Evolutionary conservation across 2,797 vertebrate species (phyloP).

Genomic region (Leptodactylus fallax): DNA sequence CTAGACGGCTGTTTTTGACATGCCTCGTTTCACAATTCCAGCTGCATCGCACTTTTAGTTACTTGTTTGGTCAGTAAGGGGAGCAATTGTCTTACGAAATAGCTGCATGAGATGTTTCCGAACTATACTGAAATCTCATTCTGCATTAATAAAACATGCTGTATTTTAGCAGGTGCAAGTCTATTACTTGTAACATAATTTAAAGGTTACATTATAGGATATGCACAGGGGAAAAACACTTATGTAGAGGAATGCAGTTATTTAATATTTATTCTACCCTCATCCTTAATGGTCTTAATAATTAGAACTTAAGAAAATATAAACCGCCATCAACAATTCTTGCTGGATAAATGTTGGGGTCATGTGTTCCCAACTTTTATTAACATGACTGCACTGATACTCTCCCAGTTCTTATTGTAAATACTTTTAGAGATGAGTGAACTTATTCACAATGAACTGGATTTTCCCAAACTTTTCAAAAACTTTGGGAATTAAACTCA

Average conservation of each 20-base stretch:
- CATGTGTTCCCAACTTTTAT: neutral
- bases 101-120: neutral
- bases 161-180: neutral
- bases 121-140: constrained; percentile 4
- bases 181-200: constrained; percentile 7
- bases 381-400: neutral
- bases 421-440: no score
- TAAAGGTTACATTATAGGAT: neutral
- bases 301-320: no score
- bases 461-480: no score
- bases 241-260: neutral
- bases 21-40: neutral
- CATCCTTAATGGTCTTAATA: neutral
- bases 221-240: neutral
- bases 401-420: no score
- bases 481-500: no score
- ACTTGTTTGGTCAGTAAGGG: constrained; percentile 45
- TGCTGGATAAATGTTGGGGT: neutral
- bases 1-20: neutral
- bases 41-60: constrained; percentile 18
- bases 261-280: no score
- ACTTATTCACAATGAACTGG: no score
- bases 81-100: constrained; percentile 42
- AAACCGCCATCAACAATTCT: no score
- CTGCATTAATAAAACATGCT: constrained; percentile 29